Conservation (phyloP, 2,888 invertebrate species). For the Euplagia quadripunctaria region DNA sequence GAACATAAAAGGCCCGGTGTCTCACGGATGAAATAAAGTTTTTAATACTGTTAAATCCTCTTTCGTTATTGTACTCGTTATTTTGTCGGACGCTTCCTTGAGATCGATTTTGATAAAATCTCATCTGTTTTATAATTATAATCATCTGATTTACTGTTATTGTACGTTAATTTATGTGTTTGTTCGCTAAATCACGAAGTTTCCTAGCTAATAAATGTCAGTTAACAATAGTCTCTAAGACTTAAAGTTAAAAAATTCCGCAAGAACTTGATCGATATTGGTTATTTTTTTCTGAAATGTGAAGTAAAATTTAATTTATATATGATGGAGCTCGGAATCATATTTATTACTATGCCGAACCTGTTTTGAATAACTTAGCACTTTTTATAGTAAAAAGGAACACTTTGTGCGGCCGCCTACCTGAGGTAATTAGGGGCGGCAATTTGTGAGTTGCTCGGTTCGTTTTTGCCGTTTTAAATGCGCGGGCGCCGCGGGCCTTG, state of each 20-base stretch:
- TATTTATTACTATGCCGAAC: conserved; percentile 60
- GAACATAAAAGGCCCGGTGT: conserved; percentile 61
- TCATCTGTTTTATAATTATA: conserved; percentile 42
- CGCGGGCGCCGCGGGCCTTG: conserved; percentile 53
- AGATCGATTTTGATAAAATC: conserved; percentile 43
- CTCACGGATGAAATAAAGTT: conserved; percentile 69
- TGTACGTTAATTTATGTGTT: conserved; percentile 29
- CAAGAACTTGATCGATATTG: conserved; percentile 36
- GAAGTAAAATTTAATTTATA: conserved; percentile 51
- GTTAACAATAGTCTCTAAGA: conserved; percentile 27
- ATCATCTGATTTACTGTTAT: conserved; percentile 22
- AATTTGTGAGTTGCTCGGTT: conserved; percentile 69
- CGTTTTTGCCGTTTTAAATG: conserved; percentile 62
- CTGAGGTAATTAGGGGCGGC: conserved; percentile 76
- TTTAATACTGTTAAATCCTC: conserved; percentile 63
- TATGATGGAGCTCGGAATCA: conserved; percentile 51
- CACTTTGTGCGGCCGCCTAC: conserved; percentile 72
- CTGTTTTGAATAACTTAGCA: conserved; percentile 73
- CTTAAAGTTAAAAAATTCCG: conserved; percentile 36
- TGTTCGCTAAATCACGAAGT: conserved; percentile 23
- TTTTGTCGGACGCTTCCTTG: conserved; percentile 26
- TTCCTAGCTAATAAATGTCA: conserved; percentile 37
- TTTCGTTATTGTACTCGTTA: conserved; percentile 49
- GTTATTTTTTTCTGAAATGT: conserved; percentile 37
- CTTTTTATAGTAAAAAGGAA: conserved; percentile 64